phyloP scores from a whole-genome alignment of 2,113 vertebrate species.

The Nerophis lumbriciformis region DNA sequence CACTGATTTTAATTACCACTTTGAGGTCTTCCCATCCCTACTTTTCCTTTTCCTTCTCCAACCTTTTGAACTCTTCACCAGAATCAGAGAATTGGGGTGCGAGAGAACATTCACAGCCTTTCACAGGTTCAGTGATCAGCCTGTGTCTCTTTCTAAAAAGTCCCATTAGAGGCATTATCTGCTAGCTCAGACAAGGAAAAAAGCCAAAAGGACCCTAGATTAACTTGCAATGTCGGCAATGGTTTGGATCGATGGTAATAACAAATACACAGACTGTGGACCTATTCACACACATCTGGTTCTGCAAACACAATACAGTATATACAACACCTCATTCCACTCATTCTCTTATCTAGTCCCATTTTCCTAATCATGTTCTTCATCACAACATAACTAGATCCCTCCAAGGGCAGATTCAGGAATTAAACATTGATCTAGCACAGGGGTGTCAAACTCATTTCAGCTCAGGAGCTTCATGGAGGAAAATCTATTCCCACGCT shows the following conservation, averaged over 20 bases:
- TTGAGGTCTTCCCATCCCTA: constrained; percentile 34
- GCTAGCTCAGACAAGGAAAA: constrained; percentile 3
- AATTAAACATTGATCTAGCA: neutral
- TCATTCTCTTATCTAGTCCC: neutral
- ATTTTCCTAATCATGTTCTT: neutral
- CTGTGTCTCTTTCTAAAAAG: constrained; percentile 13
- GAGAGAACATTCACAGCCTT: constrained; percentile 8
- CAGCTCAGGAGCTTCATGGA: too few relatives aligned
- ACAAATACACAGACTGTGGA: neutral
- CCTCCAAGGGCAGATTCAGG: neutral
- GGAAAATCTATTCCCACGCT: too few relatives aligned
- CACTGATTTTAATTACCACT: constrained; percentile 55
- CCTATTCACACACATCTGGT: neutral
- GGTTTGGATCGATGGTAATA: constrained; percentile 8
- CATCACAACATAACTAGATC: neutral
- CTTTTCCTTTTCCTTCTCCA: constrained; percentile 11
- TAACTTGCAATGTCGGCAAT: constrained; percentile 3
- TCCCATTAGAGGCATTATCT: constrained; percentile 18
- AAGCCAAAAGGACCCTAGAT: neutral
- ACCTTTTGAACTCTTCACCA: constrained; percentile 19
- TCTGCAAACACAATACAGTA: neutral
- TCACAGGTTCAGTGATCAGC: constrained; percentile 32
- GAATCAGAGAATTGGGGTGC: constrained; percentile 19
- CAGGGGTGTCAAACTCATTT: too few relatives aligned
- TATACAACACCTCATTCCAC: neutral